Percentiles rank a stretch among this genome's conserved stretches.
phyloP scores from a whole-genome alignment of 2,113 vertebrate genomes.

The Dasyornis broadbenti region DNA sequence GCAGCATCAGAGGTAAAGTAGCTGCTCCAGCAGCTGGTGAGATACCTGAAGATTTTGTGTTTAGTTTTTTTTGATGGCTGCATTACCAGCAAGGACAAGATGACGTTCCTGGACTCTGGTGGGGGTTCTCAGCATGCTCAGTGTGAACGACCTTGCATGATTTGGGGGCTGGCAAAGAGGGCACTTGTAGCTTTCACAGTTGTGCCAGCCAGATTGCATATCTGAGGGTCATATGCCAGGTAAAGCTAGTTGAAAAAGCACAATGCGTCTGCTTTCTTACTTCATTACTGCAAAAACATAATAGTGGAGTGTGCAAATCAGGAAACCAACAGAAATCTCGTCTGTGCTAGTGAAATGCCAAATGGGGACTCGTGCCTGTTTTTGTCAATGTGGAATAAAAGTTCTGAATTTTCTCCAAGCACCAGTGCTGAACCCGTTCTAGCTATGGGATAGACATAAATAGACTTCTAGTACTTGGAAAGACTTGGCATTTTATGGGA shows the following conservation, averaged over 20 bases:
- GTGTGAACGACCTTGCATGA: not conserved
- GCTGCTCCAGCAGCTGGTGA: not conserved
- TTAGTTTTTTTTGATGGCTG: not conserved
- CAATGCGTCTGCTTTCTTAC: not conserved
- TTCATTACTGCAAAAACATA: not conserved
- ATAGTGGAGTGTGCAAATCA: fast-evolving
- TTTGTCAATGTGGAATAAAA: not conserved
- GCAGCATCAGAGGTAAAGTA: not conserved
- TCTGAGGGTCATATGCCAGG: not conserved
- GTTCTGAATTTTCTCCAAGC: not conserved
- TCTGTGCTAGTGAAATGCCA: not conserved
- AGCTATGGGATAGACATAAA: not conserved
- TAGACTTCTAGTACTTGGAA: not conserved
- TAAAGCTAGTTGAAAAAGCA: not conserved
- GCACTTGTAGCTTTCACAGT: not conserved
- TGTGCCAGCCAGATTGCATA: not conserved
- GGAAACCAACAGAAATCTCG: not conserved
- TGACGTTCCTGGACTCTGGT: not conserved
- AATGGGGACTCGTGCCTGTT: not conserved
- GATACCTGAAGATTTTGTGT: not conserved
- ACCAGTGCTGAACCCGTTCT: not conserved
- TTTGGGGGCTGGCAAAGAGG: not conserved
- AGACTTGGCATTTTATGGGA: not conserved
- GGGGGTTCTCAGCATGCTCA: not conserved
- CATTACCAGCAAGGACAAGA: not conserved